phyloP scores from a whole-genome alignment of 2,888 invertebrate species.

The Autographa pulchrina region DNA sequence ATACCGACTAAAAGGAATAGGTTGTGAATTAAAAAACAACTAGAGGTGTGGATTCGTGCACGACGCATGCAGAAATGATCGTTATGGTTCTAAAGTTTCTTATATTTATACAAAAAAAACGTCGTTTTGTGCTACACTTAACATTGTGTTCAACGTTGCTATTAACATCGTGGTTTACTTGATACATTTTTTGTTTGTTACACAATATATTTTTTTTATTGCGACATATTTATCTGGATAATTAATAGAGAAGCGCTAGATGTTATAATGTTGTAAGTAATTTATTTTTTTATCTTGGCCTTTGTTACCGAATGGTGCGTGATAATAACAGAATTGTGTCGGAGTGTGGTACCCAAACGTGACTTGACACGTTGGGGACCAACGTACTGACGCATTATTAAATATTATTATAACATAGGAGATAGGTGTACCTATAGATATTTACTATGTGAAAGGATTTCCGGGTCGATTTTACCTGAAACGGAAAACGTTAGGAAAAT shows the following conservation, averaged over 20 bases:
- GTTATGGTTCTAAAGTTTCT: constrained; percentile 36
- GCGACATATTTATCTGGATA: constrained; percentile 13
- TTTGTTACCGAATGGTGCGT: constrained; percentile 22
- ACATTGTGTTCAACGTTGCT: constrained; percentile 43
- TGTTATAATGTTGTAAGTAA: constrained; percentile 17
- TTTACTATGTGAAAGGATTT: not conserved
- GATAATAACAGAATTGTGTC: constrained; percentile 17
- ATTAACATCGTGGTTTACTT: constrained; percentile 35
- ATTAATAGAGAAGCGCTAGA: constrained; percentile 28
- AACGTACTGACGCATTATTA: not conserved
- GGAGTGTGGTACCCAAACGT: not conserved
- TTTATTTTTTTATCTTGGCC: constrained; percentile 24
- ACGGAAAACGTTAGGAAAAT: not conserved
- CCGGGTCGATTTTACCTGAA: not conserved
- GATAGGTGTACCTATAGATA: not conserved
- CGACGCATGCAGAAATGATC: constrained; percentile 61
- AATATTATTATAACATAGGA: not conserved
- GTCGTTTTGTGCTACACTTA: constrained; percentile 38
- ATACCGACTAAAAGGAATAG: constrained; percentile 42
- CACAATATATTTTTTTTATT: constrained; percentile 34
- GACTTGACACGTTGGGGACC: not conserved
- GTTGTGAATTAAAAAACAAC: constrained; percentile 44
- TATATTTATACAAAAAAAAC: constrained; percentile 68
- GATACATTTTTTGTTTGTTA: constrained; percentile 24
- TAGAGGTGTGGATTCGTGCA: constrained; percentile 56